These are phyloP conservation scores for Sebastes hopkinsi DNA, from an alignment of 2,797 vertebrate species.

Conservation along the genomic window DNA sequence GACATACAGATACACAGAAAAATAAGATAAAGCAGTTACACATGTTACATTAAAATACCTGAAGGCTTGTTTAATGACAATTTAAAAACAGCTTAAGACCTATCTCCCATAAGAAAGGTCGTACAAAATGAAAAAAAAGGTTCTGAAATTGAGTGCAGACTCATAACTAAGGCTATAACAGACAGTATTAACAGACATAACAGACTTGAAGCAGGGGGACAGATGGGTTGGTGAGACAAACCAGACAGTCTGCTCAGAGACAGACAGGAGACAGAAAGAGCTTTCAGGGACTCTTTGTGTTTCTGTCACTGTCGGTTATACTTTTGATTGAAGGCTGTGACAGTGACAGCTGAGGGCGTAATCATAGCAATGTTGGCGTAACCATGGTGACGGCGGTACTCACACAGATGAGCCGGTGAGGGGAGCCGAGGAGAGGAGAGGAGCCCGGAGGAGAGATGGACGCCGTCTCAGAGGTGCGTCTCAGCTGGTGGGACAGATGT, in stretches of 20 bases:
- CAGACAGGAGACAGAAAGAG: conserved; percentile 9
- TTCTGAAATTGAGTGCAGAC: not conserved
- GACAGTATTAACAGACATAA: not conserved
- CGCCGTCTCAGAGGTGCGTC: conserved; percentile 91
- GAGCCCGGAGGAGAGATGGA: conserved; percentile 94
- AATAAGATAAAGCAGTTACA: not conserved
- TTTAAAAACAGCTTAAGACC: not conserved
- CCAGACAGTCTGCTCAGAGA: not conserved
- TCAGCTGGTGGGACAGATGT: conserved; percentile 82
- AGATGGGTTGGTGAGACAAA: not conserved
- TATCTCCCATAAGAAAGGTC: not conserved
- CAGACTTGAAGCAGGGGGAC: not conserved
- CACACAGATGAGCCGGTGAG: conserved; percentile 93
- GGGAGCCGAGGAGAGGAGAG: conserved; percentile 90
- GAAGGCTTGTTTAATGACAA: not conserved
- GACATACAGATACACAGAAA: not conserved
- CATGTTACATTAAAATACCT: not conserved
- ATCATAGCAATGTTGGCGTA: not conserved
- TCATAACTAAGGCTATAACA: not conserved
- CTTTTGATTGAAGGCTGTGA: conserved; percentile 24
- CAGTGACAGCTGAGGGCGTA: conserved; percentile 18
- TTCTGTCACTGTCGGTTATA: conserved; percentile 7
- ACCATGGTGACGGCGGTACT: conserved; percentile 67
- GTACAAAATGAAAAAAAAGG: not conserved
- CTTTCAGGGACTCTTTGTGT: not conserved